Conservation (phyloP, 2,888 invertebrate genomes). For the Agrenia bidenticulata region DNA sequence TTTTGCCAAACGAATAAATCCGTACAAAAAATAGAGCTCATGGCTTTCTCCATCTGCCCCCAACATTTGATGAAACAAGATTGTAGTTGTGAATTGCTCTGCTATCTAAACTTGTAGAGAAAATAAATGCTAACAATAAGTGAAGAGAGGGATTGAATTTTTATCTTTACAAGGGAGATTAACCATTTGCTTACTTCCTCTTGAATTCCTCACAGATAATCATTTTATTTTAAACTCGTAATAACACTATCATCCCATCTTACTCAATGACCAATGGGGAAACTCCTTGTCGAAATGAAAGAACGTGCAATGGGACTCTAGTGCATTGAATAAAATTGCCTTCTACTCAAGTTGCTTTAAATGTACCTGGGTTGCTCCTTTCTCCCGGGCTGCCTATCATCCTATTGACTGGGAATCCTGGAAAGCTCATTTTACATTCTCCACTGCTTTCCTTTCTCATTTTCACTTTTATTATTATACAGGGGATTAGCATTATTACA, state of each 20-base stretch:
- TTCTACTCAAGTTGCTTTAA: neutral
- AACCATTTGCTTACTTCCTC: slow-evolving; percentile 6
- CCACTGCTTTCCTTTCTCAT: slow-evolving; percentile 17
- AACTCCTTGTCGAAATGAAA: slow-evolving; percentile 11
- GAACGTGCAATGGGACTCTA: slow-evolving; percentile 22
- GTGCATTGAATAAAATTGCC: slow-evolving; percentile 31
- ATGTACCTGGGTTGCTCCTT: neutral
- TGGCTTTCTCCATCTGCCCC: no score
- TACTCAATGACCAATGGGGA: slow-evolving; percentile 9
- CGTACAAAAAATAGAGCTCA: no score
- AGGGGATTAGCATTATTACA: slow-evolving; percentile 17
- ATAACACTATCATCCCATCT: slow-evolving; percentile 10
- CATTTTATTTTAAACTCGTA: slow-evolving; percentile 18
- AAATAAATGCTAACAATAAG: neutral
- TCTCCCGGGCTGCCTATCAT: neutral
- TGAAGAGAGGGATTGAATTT: slow-evolving; percentile 15
- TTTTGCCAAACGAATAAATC: no score
- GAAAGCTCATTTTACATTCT: slow-evolving; percentile 9
- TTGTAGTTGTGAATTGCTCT: no score
- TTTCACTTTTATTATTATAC: slow-evolving; percentile 19
- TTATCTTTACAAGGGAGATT: slow-evolving; percentile 8
- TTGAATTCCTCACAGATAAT: slow-evolving; percentile 16
- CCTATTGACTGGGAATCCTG: neutral
- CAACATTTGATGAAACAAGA: no score
- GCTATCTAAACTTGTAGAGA: no score